Base-by-base conservation (phyloP, 2,797 vertebrate genomes). In the Epinephelus malabaricus region DNA sequence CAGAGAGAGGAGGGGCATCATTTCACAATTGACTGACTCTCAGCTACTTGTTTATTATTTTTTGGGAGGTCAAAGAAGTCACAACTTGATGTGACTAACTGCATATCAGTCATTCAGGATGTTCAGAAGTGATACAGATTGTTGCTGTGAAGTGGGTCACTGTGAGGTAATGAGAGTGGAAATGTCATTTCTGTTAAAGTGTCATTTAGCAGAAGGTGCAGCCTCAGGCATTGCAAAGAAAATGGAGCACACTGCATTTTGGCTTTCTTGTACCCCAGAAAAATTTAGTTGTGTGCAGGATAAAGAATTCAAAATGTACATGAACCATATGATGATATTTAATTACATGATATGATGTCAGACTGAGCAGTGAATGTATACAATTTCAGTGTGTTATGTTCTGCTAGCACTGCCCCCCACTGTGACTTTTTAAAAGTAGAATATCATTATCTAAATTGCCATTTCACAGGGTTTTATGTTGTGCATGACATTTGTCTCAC, bases 1-100 rank as follows among this genome's bases (percentile, higher is more conserved):
- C 56, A 68, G 50, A 76, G 46, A 56, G 25, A 40, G 1, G 62
- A 40, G 27, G 60, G 60, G 25, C 73, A 71, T 71, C 61, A 78
- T 90, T 78, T 84, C 76, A 84, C 53, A 14, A 38, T 5, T 66
- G 78, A 82, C 51, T 60, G 68, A 74, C 49, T 73, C 63, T 78
- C 40, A 59, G 27, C 65, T 72, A 8, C 34, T 47, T 72, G 50
- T 80, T 88, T 82, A 21, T 71, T 38, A 49, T 56, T 21, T 78
- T 90, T 69, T 73, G 25, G 34, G 38, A 71, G 83, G 78, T 86
- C 68, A 80, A 60, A 55, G 56, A 50, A 76, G 65, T 78, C 62
- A 66, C 0, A 2, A 21, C 54, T 78, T 47, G n/a, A 59, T 70
- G 45, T 71, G 62, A 53, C 50, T 64, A 7, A 27, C 34, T 78